These are phyloP conservation scores for Berghia stephanieae DNA, from an alignment of 1,140 invertebrate species.

Conservation along the genomic window DNA sequence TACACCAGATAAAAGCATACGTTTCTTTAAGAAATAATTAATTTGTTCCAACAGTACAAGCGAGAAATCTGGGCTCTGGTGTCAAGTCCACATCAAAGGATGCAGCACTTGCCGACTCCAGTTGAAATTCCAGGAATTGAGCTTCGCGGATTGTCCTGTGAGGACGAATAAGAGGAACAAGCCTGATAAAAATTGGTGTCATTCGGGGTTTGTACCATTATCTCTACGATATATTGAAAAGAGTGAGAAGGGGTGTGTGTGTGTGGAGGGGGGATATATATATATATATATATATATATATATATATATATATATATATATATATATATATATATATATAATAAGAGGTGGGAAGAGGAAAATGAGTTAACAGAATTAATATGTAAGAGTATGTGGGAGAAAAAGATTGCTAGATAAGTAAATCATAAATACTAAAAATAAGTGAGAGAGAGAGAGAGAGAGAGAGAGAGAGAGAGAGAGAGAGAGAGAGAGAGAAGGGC, in stretches of 20 bases:
- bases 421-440: too few species aligned
- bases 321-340: not conserved
- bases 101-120: conserved; percentile 56
- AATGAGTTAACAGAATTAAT: too few species aligned
- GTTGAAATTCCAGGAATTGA: conserved; percentile 47
- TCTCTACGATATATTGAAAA: not conserved
- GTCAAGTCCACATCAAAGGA: conserved; percentile 52
- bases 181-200: conserved; percentile 27
- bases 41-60: conserved; percentile 29
- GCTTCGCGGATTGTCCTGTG: conserved; percentile 42
- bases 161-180: not conserved
- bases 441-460: too few species aligned
- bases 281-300: not conserved
- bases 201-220: conserved; percentile 34
- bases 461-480: too few species aligned
- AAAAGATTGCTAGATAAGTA: too few species aligned
- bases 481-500: too few species aligned
- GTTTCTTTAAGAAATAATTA: not conserved
- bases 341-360: too few species aligned
- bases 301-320: conserved; percentile 16
- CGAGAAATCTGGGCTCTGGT: conserved; percentile 41
- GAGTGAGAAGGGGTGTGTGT: not conserved
- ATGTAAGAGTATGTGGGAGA: too few species aligned
- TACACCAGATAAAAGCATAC: not conserved
- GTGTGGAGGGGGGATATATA: too few species aligned